Conservation (phyloP, 2,888 invertebrate genomes). For the Hemaris fuciformis region DNA sequence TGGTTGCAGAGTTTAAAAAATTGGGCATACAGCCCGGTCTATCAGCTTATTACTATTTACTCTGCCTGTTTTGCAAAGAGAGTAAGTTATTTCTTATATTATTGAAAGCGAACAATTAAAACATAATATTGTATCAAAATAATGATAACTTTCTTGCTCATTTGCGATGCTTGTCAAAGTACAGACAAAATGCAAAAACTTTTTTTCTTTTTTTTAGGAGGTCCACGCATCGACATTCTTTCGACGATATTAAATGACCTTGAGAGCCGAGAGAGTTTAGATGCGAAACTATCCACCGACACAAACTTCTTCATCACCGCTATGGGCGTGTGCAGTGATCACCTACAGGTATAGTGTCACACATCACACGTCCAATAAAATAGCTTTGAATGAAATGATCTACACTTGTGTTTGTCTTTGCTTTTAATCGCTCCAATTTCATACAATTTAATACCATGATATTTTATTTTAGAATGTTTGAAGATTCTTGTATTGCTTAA, state of each 20-base stretch:
- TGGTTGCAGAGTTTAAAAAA: conserved; percentile 68
- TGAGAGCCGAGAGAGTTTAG: conserved; percentile 79
- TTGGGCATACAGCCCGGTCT: conserved; percentile 88
- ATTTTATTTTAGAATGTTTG: too few relatives aligned
- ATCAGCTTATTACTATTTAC: conserved; percentile 87
- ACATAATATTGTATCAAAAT: too few relatives aligned
- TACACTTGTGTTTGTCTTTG: too few relatives aligned
- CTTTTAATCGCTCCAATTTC: too few relatives aligned
- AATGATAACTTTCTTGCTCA: too few relatives aligned
- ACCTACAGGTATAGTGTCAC: conserved; percentile 79
- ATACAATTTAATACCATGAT: too few relatives aligned
- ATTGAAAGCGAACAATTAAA: background rate
- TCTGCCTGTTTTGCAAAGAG: conserved; percentile 86
- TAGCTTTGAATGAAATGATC: too few relatives aligned
- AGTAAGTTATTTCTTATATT: conserved; percentile 70
- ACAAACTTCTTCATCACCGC: conserved; percentile 90
- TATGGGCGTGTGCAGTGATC: conserved; percentile 89
- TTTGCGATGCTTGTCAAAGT: too few relatives aligned
- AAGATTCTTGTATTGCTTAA: too few relatives aligned
- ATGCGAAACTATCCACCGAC: conserved; percentile 84
- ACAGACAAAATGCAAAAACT: too few relatives aligned
- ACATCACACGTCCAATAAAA: too few relatives aligned
- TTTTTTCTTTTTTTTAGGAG: conserved; percentile 67
- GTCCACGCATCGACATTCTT: conserved; percentile 83
- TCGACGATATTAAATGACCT: conserved; percentile 85